These are phyloP conservation scores for Ectropis crepuscularia DNA, from an alignment of 2,888 invertebrate genomes.

Conservation along the genomic window DNA sequence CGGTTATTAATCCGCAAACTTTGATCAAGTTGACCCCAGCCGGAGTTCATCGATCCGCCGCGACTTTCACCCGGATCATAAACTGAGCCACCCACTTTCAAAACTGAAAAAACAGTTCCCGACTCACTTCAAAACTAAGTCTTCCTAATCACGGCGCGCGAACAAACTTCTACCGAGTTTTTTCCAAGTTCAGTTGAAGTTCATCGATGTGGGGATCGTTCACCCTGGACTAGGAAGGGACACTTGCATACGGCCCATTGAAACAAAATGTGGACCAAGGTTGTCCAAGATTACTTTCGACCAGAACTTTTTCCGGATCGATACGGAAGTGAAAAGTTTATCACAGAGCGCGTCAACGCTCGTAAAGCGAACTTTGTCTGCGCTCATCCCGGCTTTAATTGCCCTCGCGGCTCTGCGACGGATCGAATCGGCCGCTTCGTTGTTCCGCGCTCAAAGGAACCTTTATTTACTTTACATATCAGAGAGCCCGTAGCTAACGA, in stretches of 20 bases:
- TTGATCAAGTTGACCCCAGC: constrained; percentile 80
- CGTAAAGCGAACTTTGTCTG: constrained; percentile 62
- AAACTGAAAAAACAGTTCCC: constrained; percentile 83
- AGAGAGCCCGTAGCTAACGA: constrained; percentile 79
- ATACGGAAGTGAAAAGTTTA: constrained; percentile 80
- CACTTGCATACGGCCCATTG: constrained; percentile 82
- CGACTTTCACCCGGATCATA: constrained; percentile 84
- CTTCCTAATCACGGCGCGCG: constrained; percentile 84
- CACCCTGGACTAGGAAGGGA: constrained; percentile 75
- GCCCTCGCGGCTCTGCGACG: constrained; percentile 25
- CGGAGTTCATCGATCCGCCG: constrained; percentile 79
- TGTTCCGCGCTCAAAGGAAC: constrained; percentile 52
- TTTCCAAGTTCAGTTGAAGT: constrained; percentile 82
- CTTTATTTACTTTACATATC: constrained; percentile 83
- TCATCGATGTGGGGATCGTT: constrained; percentile 83
- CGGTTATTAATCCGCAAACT: constrained; percentile 81
- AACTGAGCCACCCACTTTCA: constrained; percentile 84
- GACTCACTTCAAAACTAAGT: constrained; percentile 84
- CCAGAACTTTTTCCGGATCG: constrained; percentile 80
- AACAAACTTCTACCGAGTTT: constrained; percentile 79
- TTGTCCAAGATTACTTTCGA: constrained; percentile 81
- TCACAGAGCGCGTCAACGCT: constrained; percentile 64
- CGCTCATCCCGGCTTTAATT: constrained; percentile 37
- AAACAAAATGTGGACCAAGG: constrained; percentile 83
- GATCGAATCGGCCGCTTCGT: constrained; percentile 37